Evolutionary conservation across 2,888 invertebrate species (phyloP).

Genomic region (Amphimallon solstitiale): DNA sequence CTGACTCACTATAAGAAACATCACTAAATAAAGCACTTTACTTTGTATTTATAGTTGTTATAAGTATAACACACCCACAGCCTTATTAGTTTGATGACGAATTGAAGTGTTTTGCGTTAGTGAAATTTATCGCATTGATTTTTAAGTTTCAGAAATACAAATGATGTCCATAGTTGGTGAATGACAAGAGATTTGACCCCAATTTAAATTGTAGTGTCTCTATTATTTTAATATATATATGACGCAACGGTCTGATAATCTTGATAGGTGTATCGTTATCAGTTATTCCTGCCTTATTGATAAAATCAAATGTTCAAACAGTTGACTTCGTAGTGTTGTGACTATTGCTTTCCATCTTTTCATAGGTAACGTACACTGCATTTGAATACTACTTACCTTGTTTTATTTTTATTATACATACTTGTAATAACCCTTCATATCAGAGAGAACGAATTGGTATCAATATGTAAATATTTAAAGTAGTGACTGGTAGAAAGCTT

Average conservation of each 20-base stretch:
- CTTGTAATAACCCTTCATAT: not conserved
- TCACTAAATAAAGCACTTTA: too few relatives aligned
- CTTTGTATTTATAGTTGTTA: too few relatives aligned
- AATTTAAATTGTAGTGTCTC: not conserved
- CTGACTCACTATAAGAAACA: too few relatives aligned
- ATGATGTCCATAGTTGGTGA: too few relatives aligned
- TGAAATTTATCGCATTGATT: constrained; percentile 4
- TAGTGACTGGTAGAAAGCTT: not conserved
- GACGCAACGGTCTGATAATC: constrained; percentile 26
- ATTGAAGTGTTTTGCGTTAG: not conserved
- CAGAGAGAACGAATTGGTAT: not conserved
- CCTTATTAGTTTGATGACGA: not conserved
- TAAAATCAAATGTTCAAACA: constrained; percentile 31
- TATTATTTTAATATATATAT: constrained; percentile 16
- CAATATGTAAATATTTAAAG: constrained; percentile 12
- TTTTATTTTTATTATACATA: not conserved
- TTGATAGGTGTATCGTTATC: constrained; percentile 24
- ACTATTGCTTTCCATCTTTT: constrained; percentile 15
- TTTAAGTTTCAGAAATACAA: too few relatives aligned
- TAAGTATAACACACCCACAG: too few relatives aligned
- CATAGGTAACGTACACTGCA: constrained; percentile 12
- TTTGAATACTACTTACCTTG: not conserved
- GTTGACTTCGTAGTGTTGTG: constrained; percentile 20
- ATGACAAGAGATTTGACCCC: too few relatives aligned
- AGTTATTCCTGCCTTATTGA: constrained; percentile 24